These are phyloP conservation scores for Drosophila setosimentum DNA, from an alignment of 2,888 invertebrate genomes.

Conservation along the genomic window DNA sequence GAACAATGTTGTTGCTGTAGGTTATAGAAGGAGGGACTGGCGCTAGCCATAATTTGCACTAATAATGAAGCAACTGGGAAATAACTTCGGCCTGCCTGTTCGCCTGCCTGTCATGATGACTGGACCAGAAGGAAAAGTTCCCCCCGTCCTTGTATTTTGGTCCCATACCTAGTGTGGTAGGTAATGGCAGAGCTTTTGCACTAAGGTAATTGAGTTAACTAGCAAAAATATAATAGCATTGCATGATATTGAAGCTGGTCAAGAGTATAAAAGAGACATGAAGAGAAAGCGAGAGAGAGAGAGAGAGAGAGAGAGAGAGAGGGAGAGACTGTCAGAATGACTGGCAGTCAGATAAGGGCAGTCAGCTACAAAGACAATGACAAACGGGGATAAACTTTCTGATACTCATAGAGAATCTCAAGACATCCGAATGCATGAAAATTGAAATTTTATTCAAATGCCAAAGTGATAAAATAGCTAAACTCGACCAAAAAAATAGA, in stretches of 20 bases:
- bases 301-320: background rate
- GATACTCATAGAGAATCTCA: slow-evolving; percentile 17
- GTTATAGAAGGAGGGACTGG: slow-evolving; percentile 7
- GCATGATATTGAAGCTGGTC: slow-evolving; percentile 23
- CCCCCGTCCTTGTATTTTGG: background rate
- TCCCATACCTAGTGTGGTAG: slow-evolving; percentile 30
- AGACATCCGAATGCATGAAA: slow-evolving; percentile 57
- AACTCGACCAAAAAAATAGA: slow-evolving; percentile 45
- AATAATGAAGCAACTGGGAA: slow-evolving; percentile 68
- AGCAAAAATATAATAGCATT: slow-evolving; percentile 56
- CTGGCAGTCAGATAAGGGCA: slow-evolving; percentile 15
- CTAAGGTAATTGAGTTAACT: slow-evolving; percentile 70
- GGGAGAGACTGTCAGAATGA: slow-evolving; percentile 6
- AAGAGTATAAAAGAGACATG: background rate
- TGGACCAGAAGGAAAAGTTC: slow-evolving; percentile 24
- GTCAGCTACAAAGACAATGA: slow-evolving; percentile 31
- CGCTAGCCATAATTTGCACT: slow-evolving; percentile 63
- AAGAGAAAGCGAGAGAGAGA: background rate
- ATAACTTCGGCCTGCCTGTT: slow-evolving; percentile 16
- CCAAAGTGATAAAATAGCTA: slow-evolving; percentile 42
- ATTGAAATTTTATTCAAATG: slow-evolving; percentile 76
- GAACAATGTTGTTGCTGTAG: slow-evolving; percentile 23
- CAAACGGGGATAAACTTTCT: slow-evolving; percentile 46
- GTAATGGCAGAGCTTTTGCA: slow-evolving; percentile 56
- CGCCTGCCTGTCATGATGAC: slow-evolving; percentile 50